Evolutionary conservation across 2,888 invertebrate species (phyloP), one percentile per base, ranked within the genome.

Genomic region (Barypeithes pellucidus): DNA sequence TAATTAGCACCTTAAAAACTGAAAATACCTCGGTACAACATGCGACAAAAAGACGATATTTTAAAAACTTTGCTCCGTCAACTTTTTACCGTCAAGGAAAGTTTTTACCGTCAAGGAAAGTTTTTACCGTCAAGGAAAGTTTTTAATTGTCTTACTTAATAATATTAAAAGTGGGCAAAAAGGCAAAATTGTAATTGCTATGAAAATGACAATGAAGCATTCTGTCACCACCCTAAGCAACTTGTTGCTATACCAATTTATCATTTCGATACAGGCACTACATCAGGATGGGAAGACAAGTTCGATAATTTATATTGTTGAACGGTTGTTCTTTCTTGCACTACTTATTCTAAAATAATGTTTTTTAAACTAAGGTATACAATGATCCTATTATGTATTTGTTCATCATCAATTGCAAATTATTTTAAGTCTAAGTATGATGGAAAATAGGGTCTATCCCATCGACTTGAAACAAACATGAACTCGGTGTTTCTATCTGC

Each of bases 201-300:
- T 76, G 77, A 77, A 69, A 65, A 78, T 75, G 75, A 75, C 77
- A 77, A 77, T 76, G 73, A 72, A 73, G 77, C 76, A n/a, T 77
- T 79, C 79, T 77, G 75, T 75, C 77, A 76, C 75, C 76, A 66
- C 74, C 75, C 70, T 75, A 67, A 67, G 74, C 80, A 78, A 81
- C 81, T 79, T 81, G 80, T 81, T 81, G 81, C 79, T 45, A 63
- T 54, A 20, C 70, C 73, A 79, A 81, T 81, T 81, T 81, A 80
- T 81, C 72, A 75, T 75, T 67, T 72, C 77, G 74, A 70, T 70
- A 57, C 63, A 20, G 70, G 43, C 70, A 70, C 61, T 74, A 61
- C 50, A 74, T 74, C 70, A 71, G 45, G 59, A 45, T 39, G 60
- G 68, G 39, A 65, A 60, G 63, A 45, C 47, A 47, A 20, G 47